Evolutionary conservation across 2,113 vertebrate species (phyloP).

Genomic region (Pangasianodon gigas): DNA sequence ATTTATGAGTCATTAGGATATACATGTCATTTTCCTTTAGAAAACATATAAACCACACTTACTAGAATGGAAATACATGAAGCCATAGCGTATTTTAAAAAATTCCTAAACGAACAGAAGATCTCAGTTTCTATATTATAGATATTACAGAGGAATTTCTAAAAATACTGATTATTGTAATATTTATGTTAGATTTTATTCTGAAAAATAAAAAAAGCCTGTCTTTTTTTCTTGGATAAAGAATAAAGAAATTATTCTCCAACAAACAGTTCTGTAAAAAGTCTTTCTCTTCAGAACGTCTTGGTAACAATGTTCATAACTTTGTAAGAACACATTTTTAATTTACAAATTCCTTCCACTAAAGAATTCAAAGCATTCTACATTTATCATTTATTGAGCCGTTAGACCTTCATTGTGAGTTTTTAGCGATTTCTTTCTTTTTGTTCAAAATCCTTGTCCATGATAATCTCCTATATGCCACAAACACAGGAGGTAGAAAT

Average conservation of each 20-base stretch:
- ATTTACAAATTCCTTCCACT: not conserved
- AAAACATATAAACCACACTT: not conserved
- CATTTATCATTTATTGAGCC: not conserved
- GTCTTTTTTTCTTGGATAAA: too few relatives aligned
- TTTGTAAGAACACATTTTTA: not conserved
- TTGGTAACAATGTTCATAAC: not conserved
- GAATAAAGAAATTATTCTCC: not conserved
- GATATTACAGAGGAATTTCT: too few relatives aligned
- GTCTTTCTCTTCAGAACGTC: not conserved
- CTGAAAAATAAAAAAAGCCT: too few relatives aligned
- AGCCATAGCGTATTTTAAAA: not conserved
- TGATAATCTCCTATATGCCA: not conserved
- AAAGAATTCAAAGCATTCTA: not conserved
- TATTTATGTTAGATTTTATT: not conserved
- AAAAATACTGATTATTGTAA: too few relatives aligned
- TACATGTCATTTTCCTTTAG: not conserved
- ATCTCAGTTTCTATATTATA: not conserved
- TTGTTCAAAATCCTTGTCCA: not conserved
- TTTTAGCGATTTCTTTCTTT: not conserved
- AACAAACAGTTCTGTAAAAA: not conserved
- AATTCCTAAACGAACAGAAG: not conserved
- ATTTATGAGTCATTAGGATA: not conserved
- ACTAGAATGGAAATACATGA: not conserved
- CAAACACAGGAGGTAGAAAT: not conserved
- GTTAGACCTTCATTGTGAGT: not conserved